These are phyloP conservation scores for Pterostichus niger DNA, from an alignment of 2,888 invertebrate species.

Conservation along the genomic window DNA sequence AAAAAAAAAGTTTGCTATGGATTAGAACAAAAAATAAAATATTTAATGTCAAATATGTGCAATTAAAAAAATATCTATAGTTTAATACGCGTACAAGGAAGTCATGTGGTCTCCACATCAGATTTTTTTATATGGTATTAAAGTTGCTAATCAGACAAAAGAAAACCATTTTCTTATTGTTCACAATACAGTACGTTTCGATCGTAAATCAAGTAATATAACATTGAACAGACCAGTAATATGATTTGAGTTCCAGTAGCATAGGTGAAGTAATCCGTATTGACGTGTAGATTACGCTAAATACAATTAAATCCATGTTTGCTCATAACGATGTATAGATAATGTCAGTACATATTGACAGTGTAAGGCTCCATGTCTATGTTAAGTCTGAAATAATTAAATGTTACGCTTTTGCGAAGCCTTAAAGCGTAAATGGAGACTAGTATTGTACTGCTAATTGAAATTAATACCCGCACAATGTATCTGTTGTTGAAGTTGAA, in stretches of 20 bases:
- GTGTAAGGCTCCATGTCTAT: constrained; percentile 30
- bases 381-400: constrained; percentile 40
- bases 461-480: constrained; percentile 40
- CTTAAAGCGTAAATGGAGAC: constrained; percentile 31
- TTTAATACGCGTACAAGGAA: too few species aligned
- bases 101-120: too few species aligned
- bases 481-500: constrained; percentile 14
- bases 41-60: too few species aligned
- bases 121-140: too few species aligned
- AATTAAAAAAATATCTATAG: too few species aligned
- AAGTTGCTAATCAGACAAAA: too few species aligned
- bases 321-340: constrained; percentile 48
- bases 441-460: constrained; percentile 47
- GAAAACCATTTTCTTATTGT: too few species aligned
- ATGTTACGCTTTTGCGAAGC: constrained; percentile 40
- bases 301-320: constrained; percentile 52
- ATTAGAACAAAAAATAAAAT: too few species aligned
- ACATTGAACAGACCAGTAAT: background rate
- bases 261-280: constrained; percentile 35
- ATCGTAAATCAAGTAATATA: too few species aligned
- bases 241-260: constrained; percentile 1
- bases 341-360: constrained; percentile 51
- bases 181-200: too few species aligned
- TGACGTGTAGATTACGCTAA: constrained; percentile 37
- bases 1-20: too few species aligned